phyloP scores from a whole-genome alignment of 23 tunicate genomes.

The Phallusia fumigata region DNA sequence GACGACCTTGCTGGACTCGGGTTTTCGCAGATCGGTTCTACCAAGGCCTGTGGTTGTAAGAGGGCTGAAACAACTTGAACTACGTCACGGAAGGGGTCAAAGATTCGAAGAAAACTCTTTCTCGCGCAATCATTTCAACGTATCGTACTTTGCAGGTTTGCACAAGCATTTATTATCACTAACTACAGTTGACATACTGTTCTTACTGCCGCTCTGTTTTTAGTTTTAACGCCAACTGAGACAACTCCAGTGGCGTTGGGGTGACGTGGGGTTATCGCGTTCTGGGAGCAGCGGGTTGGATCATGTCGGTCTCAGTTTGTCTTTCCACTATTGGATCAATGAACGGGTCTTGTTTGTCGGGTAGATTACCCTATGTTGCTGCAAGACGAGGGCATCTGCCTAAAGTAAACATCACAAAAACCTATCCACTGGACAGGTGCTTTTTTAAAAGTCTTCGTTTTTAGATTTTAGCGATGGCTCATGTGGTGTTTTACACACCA shows the following conservation, averaged over 20 bases:
- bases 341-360: slow-evolving; percentile 45
- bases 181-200: too few species aligned
- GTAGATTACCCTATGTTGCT: slow-evolving; percentile 58
- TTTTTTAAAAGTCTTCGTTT: slow-evolving; percentile 52
- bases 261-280: slow-evolving; percentile 54
- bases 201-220: not conserved
- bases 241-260: slow-evolving; percentile 47
- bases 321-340: slow-evolving; percentile 51
- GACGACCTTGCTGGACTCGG: slow-evolving; percentile 32
- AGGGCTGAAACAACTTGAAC: slow-evolving; percentile 66
- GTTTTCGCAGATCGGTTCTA: slow-evolving; percentile 54
- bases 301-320: too few species aligned
- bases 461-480: too few species aligned
- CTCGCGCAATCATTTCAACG: slow-evolving; percentile 62
- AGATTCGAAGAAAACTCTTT: slow-evolving; percentile 32
- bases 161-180: too few species aligned
- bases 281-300: slow-evolving; percentile 40
- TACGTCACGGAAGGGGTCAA: slow-evolving; percentile 62
- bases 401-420: too few species aligned
- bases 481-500: too few species aligned
- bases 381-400: slow-evolving; percentile 63
- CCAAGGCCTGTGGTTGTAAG: slow-evolving; percentile 75
- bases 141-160: too few species aligned
- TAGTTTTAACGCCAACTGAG: slow-evolving; percentile 59
- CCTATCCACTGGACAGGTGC: slow-evolving; percentile 52